Percentiles rank a stretch among this genome's conserved stretches.
phyloP scores from a whole-genome alignment of 2,113 vertebrate species.

The Camelus bactrianus region DNA sequence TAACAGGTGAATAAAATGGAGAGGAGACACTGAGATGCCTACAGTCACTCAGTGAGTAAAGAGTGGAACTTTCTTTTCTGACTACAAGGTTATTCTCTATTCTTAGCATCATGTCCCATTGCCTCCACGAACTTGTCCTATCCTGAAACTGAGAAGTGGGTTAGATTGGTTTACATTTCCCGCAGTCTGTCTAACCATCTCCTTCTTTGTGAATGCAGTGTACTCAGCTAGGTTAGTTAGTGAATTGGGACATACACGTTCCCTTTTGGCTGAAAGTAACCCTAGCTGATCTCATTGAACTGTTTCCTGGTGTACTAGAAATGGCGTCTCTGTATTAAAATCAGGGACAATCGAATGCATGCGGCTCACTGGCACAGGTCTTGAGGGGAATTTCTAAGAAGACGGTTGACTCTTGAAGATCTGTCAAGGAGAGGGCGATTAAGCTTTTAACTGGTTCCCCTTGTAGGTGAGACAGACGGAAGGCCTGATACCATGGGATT shows the following conservation, averaged over 20 bases:
- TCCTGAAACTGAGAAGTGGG: not conserved
- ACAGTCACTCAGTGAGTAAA: not conserved
- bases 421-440: not conserved
- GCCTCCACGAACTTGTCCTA: not conserved
- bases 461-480: not conserved
- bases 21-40: not conserved
- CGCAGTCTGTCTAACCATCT: not conserved
- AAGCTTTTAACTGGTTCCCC: not conserved
- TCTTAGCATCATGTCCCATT: not conserved
- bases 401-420: not conserved
- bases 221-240: not conserved
- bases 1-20: not conserved
- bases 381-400: not conserved
- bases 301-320: not conserved
- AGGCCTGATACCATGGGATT: not conserved
- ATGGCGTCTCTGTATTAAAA: not conserved
- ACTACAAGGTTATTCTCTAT: not conserved
- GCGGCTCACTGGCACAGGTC: not conserved
- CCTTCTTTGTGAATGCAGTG: not conserved
- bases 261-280: not conserved
- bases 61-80: not conserved
- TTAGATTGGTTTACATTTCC: conserved; percentile 5
- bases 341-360: not conserved
- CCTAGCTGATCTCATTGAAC: not conserved
- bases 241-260: not conserved